phyloP scores from a whole-genome alignment of 2,797 vertebrate species.

The Rhinophrynus dorsalis region DNA sequence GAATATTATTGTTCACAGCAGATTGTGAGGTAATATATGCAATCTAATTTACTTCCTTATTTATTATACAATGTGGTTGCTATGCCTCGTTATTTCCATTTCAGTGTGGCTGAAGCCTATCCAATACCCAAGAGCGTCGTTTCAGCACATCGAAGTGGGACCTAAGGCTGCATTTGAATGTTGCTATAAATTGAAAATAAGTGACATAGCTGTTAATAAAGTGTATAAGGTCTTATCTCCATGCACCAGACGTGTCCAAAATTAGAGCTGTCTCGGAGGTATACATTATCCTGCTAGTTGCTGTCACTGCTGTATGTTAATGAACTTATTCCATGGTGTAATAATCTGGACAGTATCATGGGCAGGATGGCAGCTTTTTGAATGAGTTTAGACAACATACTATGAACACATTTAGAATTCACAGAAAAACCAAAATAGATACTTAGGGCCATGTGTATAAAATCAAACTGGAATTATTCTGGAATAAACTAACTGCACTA shows the following conservation, averaged over 20 bases:
- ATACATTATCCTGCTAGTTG: slow-evolving; percentile 31
- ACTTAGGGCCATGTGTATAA: too few species aligned
- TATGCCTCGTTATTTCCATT: too few species aligned
- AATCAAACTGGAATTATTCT: too few species aligned
- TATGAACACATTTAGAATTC: too few species aligned
- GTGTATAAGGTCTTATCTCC: slow-evolving; percentile 24
- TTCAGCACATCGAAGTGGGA: neutral
- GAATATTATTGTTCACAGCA: too few species aligned
- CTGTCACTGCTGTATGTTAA: slow-evolving; percentile 1
- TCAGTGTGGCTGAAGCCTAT: too few species aligned
- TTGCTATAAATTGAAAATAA: slow-evolving; percentile 24
- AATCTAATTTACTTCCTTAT: too few species aligned
- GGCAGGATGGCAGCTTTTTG: neutral
- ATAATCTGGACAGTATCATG: neutral
- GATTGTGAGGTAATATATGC: too few species aligned
- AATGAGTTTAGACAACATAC: too few species aligned
- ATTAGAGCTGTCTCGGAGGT: slow-evolving; percentile 17
- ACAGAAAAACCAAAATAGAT: too few species aligned
- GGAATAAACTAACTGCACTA: too few species aligned
- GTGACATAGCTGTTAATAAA: slow-evolving; percentile 1
- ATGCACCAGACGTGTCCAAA: slow-evolving; percentile 23
- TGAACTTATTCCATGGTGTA: slow-evolving; percentile 11
- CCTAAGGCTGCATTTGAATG: slow-evolving; percentile 1
- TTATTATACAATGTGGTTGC: too few species aligned
- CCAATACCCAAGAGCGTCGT: neutral